Evolutionary conservation across 1,140 invertebrate genomes (phyloP), one percentile per base, ranked within the genome.

Genomic region (Drosophila sp.): DNA sequence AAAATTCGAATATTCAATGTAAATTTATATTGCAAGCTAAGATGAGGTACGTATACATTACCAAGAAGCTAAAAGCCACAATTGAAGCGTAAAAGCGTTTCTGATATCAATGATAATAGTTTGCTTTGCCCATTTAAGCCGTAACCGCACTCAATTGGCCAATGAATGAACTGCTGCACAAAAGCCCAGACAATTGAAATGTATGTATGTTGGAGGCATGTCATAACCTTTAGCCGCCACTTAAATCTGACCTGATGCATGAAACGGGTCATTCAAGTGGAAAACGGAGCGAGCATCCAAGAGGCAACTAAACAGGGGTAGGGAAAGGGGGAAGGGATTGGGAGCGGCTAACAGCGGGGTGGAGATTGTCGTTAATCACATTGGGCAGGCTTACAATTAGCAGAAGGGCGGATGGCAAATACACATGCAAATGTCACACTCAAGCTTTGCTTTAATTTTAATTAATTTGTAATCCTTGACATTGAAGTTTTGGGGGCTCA

Each of bases 391-490:
- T 56, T 66, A 66, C 73, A 78, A 71, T 82, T 81, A 74, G 50
- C 8, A 3, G 8, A 9, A 27, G 2, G 7, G 9, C 34, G 13
- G 13, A 34, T 1, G 9, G 45, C 56, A 9, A 54, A 73, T 53
- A 61, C 59, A 40, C 63, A 73, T 76, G 76, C 76, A 72, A 62
- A 70, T 89, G 82, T 79, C 79, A 70, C 51, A 82, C 14, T 18
- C 50, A 14, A 27, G 18, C 53, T 65, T 48, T 56, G 61, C 79
- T 51, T 67, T 63, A 89, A 89, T 41, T 89, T 83, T 79, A 87
- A 87, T 87, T 87, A 87, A 83, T 87, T 83, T 83, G 67, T 73
- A 89, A 89, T 87, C 82, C 82, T 62, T 67, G 53, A 69, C 67
- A 78, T 76, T 81, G 78, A 66, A 64, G 72, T 34, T 51, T 14